Evolutionary conservation across 2,888 invertebrate genomes (phyloP).

Genomic region (Mycalesis mineus): DNA sequence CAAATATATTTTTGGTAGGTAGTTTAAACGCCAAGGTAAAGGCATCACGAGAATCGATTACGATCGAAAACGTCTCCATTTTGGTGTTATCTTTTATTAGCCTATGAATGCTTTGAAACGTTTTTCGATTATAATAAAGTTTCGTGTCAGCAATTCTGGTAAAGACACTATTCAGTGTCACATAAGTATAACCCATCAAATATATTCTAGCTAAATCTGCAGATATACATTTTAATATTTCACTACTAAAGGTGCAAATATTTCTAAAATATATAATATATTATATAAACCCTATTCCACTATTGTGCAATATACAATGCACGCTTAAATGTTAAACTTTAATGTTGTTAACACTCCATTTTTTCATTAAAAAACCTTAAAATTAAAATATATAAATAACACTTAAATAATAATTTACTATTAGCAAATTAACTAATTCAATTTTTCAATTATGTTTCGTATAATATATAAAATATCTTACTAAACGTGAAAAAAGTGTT

Average conservation of each 20-base stretch:
- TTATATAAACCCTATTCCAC: conserved; percentile 64
- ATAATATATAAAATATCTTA: background rate
- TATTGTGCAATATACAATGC: conserved; percentile 75
- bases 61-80: conserved; percentile 13
- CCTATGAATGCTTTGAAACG: background rate
- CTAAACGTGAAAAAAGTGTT: background rate
- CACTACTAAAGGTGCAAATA: conserved; percentile 77
- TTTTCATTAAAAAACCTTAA: background rate
- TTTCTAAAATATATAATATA: conserved; percentile 73
- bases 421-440: too few relatives aligned
- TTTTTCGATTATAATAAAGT: conserved; percentile 6
- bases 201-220: conserved; percentile 70
- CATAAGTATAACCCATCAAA: conserved; percentile 47
- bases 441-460: too few relatives aligned
- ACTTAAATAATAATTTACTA: too few relatives aligned
- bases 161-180: conserved; percentile 42
- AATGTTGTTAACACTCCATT: conserved; percentile 22
- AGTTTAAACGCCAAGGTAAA: conserved; percentile 11
- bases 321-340: conserved; percentile 57
- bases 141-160: conserved; percentile 15
- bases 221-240: conserved; percentile 70
- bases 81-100: conserved; percentile 1
- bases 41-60: conserved; percentile 12
- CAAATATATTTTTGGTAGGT: conserved; percentile 19
- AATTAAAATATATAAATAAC: too few relatives aligned